Evolutionary conservation across 2,113 vertebrate genomes (phyloP).

Genomic region (Apeltes quadracus): DNA sequence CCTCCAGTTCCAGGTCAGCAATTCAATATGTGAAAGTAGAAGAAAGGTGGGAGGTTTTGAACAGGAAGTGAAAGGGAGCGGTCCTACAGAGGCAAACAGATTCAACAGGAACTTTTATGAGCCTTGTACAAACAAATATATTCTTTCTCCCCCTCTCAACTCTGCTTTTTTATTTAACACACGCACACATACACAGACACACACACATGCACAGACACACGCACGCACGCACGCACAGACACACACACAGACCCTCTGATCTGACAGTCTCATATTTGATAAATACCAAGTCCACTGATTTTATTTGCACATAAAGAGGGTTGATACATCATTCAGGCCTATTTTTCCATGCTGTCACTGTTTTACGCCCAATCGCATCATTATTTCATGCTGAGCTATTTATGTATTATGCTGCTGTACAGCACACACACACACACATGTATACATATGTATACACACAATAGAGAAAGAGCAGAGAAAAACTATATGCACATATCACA

Average conservation of each 20-base stretch:
- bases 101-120: conserved; percentile 46
- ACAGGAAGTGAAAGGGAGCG: conserved; percentile 18
- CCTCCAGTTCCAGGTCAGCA: background rate
- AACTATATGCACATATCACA: too few species aligned
- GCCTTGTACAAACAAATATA: conserved; percentile 27
- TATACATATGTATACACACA: too few species aligned
- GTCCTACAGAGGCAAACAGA: conserved; percentile 4
- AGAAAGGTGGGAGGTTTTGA: background rate
- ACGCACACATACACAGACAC: conserved; percentile 4
- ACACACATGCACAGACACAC: conserved; percentile 18
- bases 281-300: conserved; percentile 69
- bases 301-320: conserved; percentile 71
- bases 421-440: conserved; percentile 22
- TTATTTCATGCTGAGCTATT: conserved; percentile 71
- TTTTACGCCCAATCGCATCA: conserved; percentile 74
- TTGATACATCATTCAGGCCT: conserved; percentile 74
- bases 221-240: conserved; percentile 2
- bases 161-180: conserved; percentile 18
- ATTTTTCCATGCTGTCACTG: conserved; percentile 70
- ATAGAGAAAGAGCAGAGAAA: too few species aligned
- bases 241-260: conserved; percentile 48
- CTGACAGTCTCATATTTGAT: conserved; percentile 60
- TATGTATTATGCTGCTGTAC: conserved; percentile 72
- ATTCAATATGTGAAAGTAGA: background rate
- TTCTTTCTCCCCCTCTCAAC: conserved; percentile 2